Percentiles rank a stretch among this genome's conserved stretches.
Evolutionary conservation across 35 echinoderm and acorn worm species (phyloP).

Genomic region (Ophioderma brevispina): DNA sequence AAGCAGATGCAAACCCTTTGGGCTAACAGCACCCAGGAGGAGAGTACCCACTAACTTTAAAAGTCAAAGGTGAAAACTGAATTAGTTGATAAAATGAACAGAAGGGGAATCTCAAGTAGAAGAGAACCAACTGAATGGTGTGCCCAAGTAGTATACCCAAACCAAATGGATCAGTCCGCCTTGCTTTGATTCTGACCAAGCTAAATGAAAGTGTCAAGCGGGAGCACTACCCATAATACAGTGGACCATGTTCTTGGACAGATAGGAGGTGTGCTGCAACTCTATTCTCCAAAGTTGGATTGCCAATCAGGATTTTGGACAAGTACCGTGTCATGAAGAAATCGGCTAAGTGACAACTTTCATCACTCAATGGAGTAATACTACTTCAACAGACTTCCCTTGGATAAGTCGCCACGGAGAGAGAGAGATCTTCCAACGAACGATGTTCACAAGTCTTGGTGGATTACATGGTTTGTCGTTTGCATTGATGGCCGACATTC

Average conservation of each 20-base stretch:
- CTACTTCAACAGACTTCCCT: slow-evolving; percentile 27
- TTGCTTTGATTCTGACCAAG: slow-evolving; percentile 43
- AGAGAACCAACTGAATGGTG: slow-evolving; percentile 51
- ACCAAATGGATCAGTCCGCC: slow-evolving; percentile 8
- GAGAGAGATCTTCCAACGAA: slow-evolving; percentile 43
- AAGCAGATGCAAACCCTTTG: neutral
- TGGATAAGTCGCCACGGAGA: slow-evolving; percentile 56
- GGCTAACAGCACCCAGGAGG: neutral
- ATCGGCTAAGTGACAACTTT: slow-evolving; percentile 59
- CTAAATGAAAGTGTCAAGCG: slow-evolving; percentile 34
- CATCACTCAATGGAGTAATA: slow-evolving; percentile 57
- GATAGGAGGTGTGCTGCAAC: no score
- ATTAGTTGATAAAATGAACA: slow-evolving; percentile 7
- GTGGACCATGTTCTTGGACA: slow-evolving; percentile 15
- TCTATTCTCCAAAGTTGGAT: no score
- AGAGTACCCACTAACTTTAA: neutral
- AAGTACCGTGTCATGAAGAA: slow-evolving; percentile 32
- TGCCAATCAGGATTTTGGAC: slow-evolving; percentile 56
- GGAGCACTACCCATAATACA: slow-evolving; percentile 34
- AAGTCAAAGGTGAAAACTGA: neutral
- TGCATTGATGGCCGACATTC: slow-evolving; percentile 43
- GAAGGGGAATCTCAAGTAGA: slow-evolving; percentile 2
- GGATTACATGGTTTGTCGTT: slow-evolving; percentile 51
- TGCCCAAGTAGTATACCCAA: slow-evolving; percentile 48
- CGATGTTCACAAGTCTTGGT: slow-evolving; percentile 41